These are phyloP conservation scores for Tachina lurida DNA, from an alignment of 2,888 invertebrate species.

Conservation along the genomic window DNA sequence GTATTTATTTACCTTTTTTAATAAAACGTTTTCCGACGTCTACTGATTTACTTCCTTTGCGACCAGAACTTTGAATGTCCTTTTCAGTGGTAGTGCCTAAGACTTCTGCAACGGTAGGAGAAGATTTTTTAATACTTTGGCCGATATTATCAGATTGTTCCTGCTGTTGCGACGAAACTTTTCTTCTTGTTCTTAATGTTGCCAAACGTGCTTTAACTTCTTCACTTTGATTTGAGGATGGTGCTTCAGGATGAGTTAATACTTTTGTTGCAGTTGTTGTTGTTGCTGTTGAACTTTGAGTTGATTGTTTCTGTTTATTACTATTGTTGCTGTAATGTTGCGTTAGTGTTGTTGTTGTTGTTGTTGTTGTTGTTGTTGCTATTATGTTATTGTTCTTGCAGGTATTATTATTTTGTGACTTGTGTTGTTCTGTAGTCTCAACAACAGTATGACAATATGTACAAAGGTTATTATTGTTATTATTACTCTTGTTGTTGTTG, in stretches of 20 bases:
- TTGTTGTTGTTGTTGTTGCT: slow-evolving; percentile 26
- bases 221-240: slow-evolving; percentile 59
- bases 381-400: slow-evolving; percentile 36
- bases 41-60: not conserved
- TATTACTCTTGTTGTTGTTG: slow-evolving; percentile 23
- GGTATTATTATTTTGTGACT: slow-evolving; percentile 57
- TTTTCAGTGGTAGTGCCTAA: not conserved
- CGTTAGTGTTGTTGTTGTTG: slow-evolving; percentile 7
- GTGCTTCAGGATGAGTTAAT: slow-evolving; percentile 36
- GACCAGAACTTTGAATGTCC: slow-evolving; percentile 18
- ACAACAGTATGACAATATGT: slow-evolving; percentile 58
- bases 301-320: slow-evolving; percentile 47
- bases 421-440: slow-evolving; percentile 64
- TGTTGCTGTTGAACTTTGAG: slow-evolving; percentile 37
- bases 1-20: slow-evolving; percentile 59
- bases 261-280: slow-evolving; percentile 43
- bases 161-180: slow-evolving; percentile 41
- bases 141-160: slow-evolving; percentile 18
- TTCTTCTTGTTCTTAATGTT: slow-evolving; percentile 63
- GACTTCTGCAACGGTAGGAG: not conserved
- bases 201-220: slow-evolving; percentile 71
- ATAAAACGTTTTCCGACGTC: slow-evolving; percentile 18
- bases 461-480: slow-evolving; percentile 18
- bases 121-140: slow-evolving; percentile 39
- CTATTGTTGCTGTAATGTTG: slow-evolving; percentile 50